These are phyloP conservation scores for Eubasilissa splendida DNA, from an alignment of 2,888 invertebrate species.

Conservation along the genomic window DNA sequence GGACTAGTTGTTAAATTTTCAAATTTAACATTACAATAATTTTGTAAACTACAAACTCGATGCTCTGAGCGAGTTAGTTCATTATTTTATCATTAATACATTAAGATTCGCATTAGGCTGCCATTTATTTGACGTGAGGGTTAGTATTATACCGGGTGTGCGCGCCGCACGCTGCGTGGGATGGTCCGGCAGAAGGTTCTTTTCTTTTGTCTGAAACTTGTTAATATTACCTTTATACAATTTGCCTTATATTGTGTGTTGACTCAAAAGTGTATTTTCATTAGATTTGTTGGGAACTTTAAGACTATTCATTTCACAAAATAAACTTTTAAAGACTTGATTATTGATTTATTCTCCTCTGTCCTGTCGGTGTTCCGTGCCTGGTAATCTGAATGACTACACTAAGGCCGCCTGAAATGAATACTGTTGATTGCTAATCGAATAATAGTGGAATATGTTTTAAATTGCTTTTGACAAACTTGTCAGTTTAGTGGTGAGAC, in stretches of 20 bases:
- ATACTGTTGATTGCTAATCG: no score
- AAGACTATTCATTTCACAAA: conserved; percentile 52
- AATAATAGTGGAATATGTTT: no score
- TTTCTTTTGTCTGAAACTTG: conserved; percentile 42
- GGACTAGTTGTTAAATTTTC: conserved; percentile 20
- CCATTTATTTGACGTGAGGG: conserved; percentile 54
- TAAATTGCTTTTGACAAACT: no score
- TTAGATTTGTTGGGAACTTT: conserved; percentile 52
- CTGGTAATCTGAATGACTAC: no score
- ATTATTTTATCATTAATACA: conserved; percentile 35
- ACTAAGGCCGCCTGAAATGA: no score
- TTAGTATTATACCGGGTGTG: conserved; percentile 53
- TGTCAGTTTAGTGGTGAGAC: no score
- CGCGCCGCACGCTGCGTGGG: conserved; percentile 41
- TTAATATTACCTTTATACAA: conserved; percentile 39
- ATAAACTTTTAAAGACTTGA: conserved; percentile 27
- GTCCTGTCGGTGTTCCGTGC: no score
- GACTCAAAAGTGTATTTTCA: conserved; percentile 46
- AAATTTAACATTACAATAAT: neutral
- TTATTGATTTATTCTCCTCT: no score
- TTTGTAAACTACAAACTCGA: conserved; percentile 24
- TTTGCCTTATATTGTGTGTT: conserved; percentile 50
- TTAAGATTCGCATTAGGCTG: conserved; percentile 46
- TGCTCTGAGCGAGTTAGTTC: conserved; percentile 28
- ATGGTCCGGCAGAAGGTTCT: conserved; percentile 45